phyloP scores from a whole-genome alignment of 2,888 invertebrate species.

The Siphonodentalium dalli region DNA sequence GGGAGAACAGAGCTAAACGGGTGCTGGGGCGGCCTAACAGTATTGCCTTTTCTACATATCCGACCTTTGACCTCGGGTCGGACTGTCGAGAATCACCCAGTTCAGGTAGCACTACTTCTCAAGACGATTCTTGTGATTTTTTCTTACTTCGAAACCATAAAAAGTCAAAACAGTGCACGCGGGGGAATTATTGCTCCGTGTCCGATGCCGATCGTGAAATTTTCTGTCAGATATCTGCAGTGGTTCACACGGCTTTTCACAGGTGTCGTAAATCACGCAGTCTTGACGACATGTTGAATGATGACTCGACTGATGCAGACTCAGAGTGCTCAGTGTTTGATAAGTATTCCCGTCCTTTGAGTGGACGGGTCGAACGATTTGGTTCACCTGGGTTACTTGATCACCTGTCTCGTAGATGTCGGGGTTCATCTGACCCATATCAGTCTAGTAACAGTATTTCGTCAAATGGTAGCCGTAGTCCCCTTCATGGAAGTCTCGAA shows the following conservation, averaged over 20 bases:
- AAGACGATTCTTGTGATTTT: slow-evolving; percentile 47
- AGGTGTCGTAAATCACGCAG: slow-evolving; percentile 59
- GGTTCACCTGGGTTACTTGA: slow-evolving; percentile 45
- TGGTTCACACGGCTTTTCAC: slow-evolving; percentile 54
- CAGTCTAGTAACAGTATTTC: slow-evolving; percentile 62
- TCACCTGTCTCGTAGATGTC: slow-evolving; percentile 42
- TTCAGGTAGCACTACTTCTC: slow-evolving; percentile 40
- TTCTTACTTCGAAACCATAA: slow-evolving; percentile 46
- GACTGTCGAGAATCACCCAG: slow-evolving; percentile 42
- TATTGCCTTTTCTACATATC: slow-evolving; percentile 62
- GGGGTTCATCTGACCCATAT: slow-evolving; percentile 51
- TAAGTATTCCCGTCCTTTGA: slow-evolving; percentile 40
- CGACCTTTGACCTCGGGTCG: slow-evolving; percentile 53
- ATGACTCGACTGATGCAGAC: slow-evolving; percentile 41
- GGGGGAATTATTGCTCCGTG: slow-evolving; percentile 23
- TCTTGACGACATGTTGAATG: slow-evolving; percentile 60
- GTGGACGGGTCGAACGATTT: slow-evolving; percentile 41
- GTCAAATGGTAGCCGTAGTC: slow-evolving; percentile 61
- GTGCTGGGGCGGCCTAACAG: slow-evolving; percentile 58
- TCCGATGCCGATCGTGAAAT: slow-evolving; percentile 42
- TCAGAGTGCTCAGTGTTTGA: slow-evolving; percentile 39
- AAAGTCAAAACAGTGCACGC: slow-evolving; percentile 35
- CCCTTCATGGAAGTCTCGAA: slow-evolving; percentile 60
- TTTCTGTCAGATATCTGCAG: slow-evolving; percentile 54
- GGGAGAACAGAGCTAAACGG: slow-evolving; percentile 52